Percentiles rank a stretch among this genome's conserved stretches.
phyloP scores from a whole-genome alignment of 2,888 invertebrate species.

The Megalurothrips usitatus region DNA sequence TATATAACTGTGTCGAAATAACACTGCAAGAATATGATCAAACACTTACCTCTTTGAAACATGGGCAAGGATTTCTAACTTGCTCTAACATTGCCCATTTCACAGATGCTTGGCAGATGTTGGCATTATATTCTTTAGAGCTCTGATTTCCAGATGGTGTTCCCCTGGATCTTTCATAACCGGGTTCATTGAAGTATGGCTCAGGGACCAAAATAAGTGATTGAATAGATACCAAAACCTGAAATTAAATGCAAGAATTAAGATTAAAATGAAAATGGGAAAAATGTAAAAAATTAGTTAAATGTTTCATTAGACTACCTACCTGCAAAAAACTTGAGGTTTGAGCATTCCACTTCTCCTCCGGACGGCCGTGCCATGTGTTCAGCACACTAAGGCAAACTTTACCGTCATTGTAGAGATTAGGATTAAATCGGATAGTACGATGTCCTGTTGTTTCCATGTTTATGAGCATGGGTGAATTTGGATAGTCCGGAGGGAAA shows the following conservation, averaged over 20 bases:
- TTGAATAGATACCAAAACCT: constrained; percentile 89
- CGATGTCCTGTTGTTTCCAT: constrained; percentile 85
- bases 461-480: constrained; percentile 84
- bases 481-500: constrained; percentile 79
- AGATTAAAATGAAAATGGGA: background rate
- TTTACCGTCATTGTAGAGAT: constrained; percentile 92
- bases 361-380: constrained; percentile 94
- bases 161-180: constrained; percentile 85
- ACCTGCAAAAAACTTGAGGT: constrained; percentile 87
- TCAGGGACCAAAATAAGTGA: constrained; percentile 87
- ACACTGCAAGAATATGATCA: too few relatives aligned
- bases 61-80: constrained; percentile 80
- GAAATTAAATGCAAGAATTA: constrained; percentile 29
- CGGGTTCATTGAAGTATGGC: constrained; percentile 93
- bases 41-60: constrained; percentile 76
- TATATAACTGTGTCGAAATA: too few relatives aligned
- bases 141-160: constrained; percentile 84
- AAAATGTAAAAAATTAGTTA: constrained; percentile 59
- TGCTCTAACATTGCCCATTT: constrained; percentile 97
- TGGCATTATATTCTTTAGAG: constrained; percentile 90
- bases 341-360: constrained; percentile 96
- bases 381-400: constrained; percentile 91
- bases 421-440: constrained; percentile 87
- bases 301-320: constrained; percentile 77
- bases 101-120: constrained; percentile 90